Conservation (phyloP, 2,888 invertebrate species). For the Macroteleia sp. region DNA sequence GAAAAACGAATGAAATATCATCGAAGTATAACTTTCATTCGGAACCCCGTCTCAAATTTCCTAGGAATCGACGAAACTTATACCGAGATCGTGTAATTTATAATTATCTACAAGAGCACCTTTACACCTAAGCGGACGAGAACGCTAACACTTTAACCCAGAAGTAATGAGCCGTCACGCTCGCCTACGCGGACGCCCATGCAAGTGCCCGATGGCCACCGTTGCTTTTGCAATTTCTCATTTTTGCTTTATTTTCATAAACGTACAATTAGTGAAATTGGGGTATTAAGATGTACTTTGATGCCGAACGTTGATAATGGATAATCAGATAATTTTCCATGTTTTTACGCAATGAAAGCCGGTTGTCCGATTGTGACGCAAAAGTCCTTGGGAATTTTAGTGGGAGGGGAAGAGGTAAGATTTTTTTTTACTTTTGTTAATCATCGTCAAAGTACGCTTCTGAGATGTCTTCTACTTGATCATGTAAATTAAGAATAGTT, state of each 20-base stretch:
- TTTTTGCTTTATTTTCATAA: no score
- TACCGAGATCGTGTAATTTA: constrained; percentile 47
- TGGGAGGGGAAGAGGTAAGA: no score
- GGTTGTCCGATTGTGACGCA: constrained; percentile 12
- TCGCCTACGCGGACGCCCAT: constrained; percentile 55
- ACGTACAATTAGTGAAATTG: no score
- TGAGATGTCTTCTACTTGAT: no score
- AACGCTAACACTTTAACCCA: constrained; percentile 57
- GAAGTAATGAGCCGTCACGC: constrained; percentile 61
- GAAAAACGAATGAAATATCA: constrained; percentile 28
- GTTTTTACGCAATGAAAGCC: constrained; percentile 26
- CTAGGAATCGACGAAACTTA: no score
- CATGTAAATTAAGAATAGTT: no score
- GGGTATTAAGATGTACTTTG: constrained; percentile 52
- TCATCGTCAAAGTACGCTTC: no score
- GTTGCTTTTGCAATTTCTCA: constrained; percentile 49
- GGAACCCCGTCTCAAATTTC: no score
- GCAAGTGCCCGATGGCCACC: constrained; percentile 39
- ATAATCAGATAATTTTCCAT: constrained; percentile 32
- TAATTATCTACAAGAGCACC: constrained; percentile 42
- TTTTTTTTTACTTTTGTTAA: no score
- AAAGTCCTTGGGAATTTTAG: constrained; percentile 17
- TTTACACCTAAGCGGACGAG: constrained; percentile 1
- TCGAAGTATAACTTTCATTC: constrained; percentile 21
- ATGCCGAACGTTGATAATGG: constrained; percentile 26